Evolutionary conservation across 2,888 invertebrate genomes (phyloP), one percentile per base, ranked within the genome.

Genomic region (Xestia xanthographa): DNA sequence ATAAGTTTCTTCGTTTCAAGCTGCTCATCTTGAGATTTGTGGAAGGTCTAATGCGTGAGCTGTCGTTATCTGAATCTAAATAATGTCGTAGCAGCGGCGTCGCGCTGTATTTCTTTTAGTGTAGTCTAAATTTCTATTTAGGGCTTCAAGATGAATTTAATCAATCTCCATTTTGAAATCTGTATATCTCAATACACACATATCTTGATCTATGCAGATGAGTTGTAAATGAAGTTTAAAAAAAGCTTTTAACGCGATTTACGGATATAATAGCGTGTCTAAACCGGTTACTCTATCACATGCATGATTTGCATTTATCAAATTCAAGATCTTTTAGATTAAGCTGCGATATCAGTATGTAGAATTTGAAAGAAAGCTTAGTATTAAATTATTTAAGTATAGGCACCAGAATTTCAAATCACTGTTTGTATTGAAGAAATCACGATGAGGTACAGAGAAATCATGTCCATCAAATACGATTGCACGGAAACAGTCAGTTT

Each of bases 1-100:
- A 91, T 85, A 90, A 85, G 80, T 8, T 66, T 69, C 20, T 56
- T 65, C 12, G 0, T n/a, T 66, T 43, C 2, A 26, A 38, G 2
- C 9, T 29, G 34, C 20, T 43, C 41, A 26, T 41, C 17, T 22
- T 63, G 0, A 22, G 6, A 6, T 72, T 53, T 17, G 4, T 14
- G 14, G 0, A 29, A 3, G 1, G 9, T 9, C 4, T 72, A 5
- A 14, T 34, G 3, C 3, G 0, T 29, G 29, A 50, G 11, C 11
- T 22, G 8, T 48, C 48, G 3, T 22, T 48, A 1, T 41, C 8
- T 26, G 5, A 26, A 50, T 26, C 48, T 22, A 38, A 38, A 14
- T 48, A 26, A 11, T 22, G 20, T 22, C 62, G 38, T 12, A 58
- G 56, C 0, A 58, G 5, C 5, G 8, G 14, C 4, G 6, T 34